Evolutionary conservation across 1,140 invertebrate genomes (phyloP).

Genomic region (Aphaenogaster ashmeadi): DNA sequence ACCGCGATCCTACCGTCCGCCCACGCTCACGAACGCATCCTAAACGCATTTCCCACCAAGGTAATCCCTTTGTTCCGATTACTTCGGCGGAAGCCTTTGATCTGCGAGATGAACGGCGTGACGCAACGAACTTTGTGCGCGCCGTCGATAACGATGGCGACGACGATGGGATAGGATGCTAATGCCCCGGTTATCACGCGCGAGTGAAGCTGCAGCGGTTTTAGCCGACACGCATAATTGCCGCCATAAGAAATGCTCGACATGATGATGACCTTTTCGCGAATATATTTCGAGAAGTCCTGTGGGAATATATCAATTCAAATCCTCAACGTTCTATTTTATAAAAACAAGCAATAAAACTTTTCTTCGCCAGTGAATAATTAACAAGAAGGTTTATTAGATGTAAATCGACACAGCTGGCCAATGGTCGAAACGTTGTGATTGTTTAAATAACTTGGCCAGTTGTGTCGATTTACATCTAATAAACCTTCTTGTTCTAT

Average conservation of each 20-base stretch:
- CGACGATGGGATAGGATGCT: constrained; percentile 21
- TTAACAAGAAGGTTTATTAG: too few relatives aligned
- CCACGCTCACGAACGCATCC: constrained; percentile 45
- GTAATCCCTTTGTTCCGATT: constrained; percentile 65
- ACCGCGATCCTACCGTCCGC: constrained; percentile 47
- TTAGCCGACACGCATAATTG: constrained; percentile 17
- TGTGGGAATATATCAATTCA: background rate
- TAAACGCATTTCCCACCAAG: constrained; percentile 62
- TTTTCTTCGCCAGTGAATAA: too few relatives aligned
- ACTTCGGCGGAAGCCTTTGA: constrained; percentile 53
- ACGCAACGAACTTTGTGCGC: constrained; percentile 39
- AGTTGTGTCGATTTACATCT: too few relatives aligned
- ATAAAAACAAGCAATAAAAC: background rate
- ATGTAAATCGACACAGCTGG: too few relatives aligned
- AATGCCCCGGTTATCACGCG: constrained; percentile 42
- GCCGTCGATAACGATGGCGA: background rate
- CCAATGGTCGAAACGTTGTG: too few relatives aligned
- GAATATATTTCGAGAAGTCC: background rate
- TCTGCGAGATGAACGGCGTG: constrained; percentile 53
- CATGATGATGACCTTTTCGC: background rate
- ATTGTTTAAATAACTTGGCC: too few relatives aligned
- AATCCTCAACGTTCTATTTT: background rate
- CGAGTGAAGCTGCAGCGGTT: constrained; percentile 35
- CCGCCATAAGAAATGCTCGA: background rate
- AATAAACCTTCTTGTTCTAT: background rate